phyloP scores from a whole-genome alignment of 2,113 vertebrate species.

The Chaenogobius annularis region DNA sequence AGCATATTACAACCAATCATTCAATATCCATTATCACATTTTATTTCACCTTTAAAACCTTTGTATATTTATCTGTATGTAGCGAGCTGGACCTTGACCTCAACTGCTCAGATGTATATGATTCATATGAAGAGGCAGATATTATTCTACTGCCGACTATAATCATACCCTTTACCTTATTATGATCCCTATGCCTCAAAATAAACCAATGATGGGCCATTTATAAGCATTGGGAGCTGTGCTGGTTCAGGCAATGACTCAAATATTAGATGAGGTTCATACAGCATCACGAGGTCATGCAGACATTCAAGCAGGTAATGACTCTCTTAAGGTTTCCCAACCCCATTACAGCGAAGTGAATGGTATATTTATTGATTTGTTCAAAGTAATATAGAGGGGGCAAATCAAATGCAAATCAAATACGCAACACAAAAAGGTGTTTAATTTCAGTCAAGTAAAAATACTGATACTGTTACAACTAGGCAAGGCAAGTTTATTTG shows the following conservation, averaged over 20 bases:
- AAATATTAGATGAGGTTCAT: background rate
- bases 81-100: background rate
- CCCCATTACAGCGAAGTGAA: background rate
- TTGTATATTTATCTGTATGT: background rate
- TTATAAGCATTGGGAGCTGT: background rate
- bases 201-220: conserved; percentile 5
- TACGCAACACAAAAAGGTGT: too few relatives aligned
- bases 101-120: background rate
- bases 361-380: background rate
- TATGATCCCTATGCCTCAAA: background rate
- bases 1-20: background rate
- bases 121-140: conserved; percentile 1
- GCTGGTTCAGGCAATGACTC: background rate
- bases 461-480: too few relatives aligned
- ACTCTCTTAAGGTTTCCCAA: too few relatives aligned
- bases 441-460: too few relatives aligned
- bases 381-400: background rate
- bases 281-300: background rate
- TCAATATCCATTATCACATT: background rate
- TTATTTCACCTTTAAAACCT: conserved; percentile 5
- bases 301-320: background rate
- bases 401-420: background rate
- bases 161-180: background rate
- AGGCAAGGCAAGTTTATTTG: too few relatives aligned
- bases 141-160: background rate